Evolutionary conservation across 2,888 invertebrate species (phyloP).

Genomic region (Melolontha melolontha): DNA sequence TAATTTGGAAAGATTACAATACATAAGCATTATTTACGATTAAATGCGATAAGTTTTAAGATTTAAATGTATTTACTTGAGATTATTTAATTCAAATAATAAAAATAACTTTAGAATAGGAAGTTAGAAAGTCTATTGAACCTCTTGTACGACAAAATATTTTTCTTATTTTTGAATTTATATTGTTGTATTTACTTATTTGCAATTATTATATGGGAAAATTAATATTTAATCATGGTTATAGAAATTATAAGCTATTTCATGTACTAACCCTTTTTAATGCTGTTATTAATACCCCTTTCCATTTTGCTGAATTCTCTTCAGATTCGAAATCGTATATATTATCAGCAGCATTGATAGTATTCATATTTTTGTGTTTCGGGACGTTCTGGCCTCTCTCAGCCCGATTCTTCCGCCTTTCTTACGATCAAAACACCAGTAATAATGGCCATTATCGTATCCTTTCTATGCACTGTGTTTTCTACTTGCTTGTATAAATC

Average conservation of each 20-base stretch:
- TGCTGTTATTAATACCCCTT: conserved; percentile 87
- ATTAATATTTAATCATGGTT: not conserved
- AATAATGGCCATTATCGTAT: conserved; percentile 34
- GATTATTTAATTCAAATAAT: too few species aligned
- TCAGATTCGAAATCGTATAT: conserved; percentile 88
- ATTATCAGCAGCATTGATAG: conserved; percentile 67
- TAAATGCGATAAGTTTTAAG: too few species aligned
- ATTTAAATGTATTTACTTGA: too few species aligned
- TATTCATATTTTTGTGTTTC: conserved; percentile 61
- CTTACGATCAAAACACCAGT: conserved; percentile 23
- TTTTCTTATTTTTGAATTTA: too few species aligned
- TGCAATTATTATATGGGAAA: too few species aligned
- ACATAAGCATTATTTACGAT: too few species aligned
- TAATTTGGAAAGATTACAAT: too few species aligned
- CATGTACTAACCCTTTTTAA: conserved; percentile 80
- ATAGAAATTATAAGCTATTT: not conserved
- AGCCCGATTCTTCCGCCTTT: conserved; percentile 22
- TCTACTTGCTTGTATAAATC: too few species aligned
- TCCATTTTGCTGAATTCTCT: conserved; percentile 93
- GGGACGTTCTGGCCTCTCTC: conserved; percentile 8
- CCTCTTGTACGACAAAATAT: too few species aligned
- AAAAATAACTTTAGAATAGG: too few species aligned
- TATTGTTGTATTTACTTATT: too few species aligned
- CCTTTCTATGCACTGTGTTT: conserved; percentile 17
- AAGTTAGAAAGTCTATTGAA: too few species aligned